Conservation (phyloP, 2,113 vertebrate genomes). For the Opisthocomus hoazin region DNA sequence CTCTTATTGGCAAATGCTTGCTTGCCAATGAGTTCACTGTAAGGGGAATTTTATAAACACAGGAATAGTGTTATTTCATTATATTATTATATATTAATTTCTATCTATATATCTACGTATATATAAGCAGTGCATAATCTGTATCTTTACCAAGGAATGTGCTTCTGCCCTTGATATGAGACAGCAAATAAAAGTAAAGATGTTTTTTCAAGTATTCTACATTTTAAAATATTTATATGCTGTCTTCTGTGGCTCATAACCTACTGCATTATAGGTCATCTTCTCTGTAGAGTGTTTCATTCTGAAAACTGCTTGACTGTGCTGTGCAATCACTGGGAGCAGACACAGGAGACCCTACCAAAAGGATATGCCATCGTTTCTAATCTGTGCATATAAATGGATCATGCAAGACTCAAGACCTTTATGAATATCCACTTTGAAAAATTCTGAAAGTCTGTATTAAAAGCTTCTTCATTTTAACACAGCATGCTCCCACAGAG, state of each 20-base stretch:
- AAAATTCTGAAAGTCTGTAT: constrained; percentile 44
- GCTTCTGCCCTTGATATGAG: constrained; percentile 23
- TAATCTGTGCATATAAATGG: constrained; percentile 53
- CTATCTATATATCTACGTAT: not conserved
- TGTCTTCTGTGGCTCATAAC: constrained; percentile 56
- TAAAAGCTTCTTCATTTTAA: constrained; percentile 49
- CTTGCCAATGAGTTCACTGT: not conserved
- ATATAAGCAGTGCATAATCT: not conserved
- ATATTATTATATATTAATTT: not conserved
- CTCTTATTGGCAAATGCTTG: constrained; percentile 1
- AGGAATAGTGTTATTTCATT: not conserved
- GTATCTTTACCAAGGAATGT: not conserved
- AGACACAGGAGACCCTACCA: not conserved
- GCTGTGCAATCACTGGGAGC: not conserved
- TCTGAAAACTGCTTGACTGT: constrained; percentile 16
- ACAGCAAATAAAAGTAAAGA: constrained; percentile 53
- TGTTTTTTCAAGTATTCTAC: constrained; percentile 46
- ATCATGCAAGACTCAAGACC: constrained; percentile 55
- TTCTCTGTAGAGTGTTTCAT: constrained; percentile 44
- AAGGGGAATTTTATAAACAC: not conserved
- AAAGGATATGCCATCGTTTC: constrained; percentile 12
- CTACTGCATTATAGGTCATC: constrained; percentile 57
- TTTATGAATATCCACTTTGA: constrained; percentile 45
- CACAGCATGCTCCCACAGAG: not conserved
- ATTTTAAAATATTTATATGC: constrained; percentile 68